Evolutionary conservation across 2,797 vertebrate genomes (phyloP), one percentile per base, ranked within the genome.

Genomic region (Oreochromis grahami): DNA sequence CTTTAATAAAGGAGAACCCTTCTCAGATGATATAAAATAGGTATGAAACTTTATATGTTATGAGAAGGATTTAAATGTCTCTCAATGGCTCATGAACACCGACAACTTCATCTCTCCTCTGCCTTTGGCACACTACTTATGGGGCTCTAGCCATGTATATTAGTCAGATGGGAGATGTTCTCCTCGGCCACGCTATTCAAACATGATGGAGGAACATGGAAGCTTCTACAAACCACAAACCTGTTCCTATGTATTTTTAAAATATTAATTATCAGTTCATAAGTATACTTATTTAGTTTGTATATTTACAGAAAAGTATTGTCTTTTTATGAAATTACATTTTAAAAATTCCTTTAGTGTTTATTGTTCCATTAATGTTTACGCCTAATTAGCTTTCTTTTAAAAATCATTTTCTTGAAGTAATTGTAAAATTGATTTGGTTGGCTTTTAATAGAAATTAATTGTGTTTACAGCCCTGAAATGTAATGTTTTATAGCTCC

Each of bases 171-270:
- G 9, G 29, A 34, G 9, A 4, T 60, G 56, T 60, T 34, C 0
- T 60, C 29, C 56, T 60, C 0, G 2, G 56, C 56, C 4, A 17
- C 56, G 19, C 29, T 60, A 60, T 60, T 60, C 34, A 60, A 60
- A 60, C 19, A 34, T 60, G 29, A 60, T 60, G 56, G 29, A 60
- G 56, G 19, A 60, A 60, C 26, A 26, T 26, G 26, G 26, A 26
- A 26, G 26, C 26, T 26, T 26, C 26, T 26, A 26, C 26, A 26
- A 26, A 26, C 26, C 26, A 26, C 26, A 26, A 26, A 26, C 5
- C 34, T 58, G 56, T 19, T 60, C 15, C 29, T 60, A 0, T 60
- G 6, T 60, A 11, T 0, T 0, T 60, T 60, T 60, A 60, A 60
- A 60, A 60, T 60, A 60, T 60, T 60, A 17, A 15, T 60, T 60